phyloP scores from a whole-genome alignment of 1,140 invertebrate species.

The Zaprionus ornatus region DNA sequence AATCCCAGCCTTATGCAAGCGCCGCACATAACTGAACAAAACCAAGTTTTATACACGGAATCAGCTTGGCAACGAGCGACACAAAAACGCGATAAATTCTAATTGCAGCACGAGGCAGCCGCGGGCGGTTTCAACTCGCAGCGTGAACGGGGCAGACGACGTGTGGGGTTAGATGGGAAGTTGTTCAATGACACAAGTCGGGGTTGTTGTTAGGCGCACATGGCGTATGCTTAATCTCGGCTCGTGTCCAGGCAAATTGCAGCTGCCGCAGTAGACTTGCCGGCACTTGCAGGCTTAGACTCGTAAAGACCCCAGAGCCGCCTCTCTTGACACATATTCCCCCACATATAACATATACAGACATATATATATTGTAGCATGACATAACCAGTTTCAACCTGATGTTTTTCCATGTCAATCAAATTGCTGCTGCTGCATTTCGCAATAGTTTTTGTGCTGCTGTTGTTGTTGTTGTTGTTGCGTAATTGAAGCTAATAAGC shows the following conservation, averaged over 20 bases:
- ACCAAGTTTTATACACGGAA: constrained; percentile 13
- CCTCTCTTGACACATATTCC: constrained; percentile 57
- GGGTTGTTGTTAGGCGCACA: constrained; percentile 25
- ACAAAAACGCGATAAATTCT: constrained; percentile 70
- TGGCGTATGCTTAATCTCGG: constrained; percentile 62
- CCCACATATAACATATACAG: background rate
- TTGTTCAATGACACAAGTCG: constrained; percentile 28
- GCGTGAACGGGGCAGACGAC: background rate
- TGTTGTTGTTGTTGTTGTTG: constrained; percentile 7
- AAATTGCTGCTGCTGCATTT: constrained; percentile 45
- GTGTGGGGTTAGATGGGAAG: constrained; percentile 23
- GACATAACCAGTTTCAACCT: constrained; percentile 56
- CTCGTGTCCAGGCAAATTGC: constrained; percentile 45
- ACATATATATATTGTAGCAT: constrained; percentile 47
- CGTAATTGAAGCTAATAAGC: constrained; percentile 43
- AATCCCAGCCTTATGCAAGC: constrained; percentile 34
- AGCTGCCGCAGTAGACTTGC: constrained; percentile 42
- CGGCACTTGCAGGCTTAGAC: constrained; percentile 44
- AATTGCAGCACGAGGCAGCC: constrained; percentile 64
- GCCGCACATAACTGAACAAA: constrained; percentile 7
- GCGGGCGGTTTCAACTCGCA: constrained; percentile 21
- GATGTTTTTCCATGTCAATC: constrained; percentile 50
- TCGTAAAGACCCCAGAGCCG: constrained; percentile 16
- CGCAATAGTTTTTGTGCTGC: constrained; percentile 45
- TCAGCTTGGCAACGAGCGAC: constrained; percentile 51